These are phyloP conservation scores for Mythimna ferrago DNA, from an alignment of 2,888 invertebrate species.

Conservation along the genomic window DNA sequence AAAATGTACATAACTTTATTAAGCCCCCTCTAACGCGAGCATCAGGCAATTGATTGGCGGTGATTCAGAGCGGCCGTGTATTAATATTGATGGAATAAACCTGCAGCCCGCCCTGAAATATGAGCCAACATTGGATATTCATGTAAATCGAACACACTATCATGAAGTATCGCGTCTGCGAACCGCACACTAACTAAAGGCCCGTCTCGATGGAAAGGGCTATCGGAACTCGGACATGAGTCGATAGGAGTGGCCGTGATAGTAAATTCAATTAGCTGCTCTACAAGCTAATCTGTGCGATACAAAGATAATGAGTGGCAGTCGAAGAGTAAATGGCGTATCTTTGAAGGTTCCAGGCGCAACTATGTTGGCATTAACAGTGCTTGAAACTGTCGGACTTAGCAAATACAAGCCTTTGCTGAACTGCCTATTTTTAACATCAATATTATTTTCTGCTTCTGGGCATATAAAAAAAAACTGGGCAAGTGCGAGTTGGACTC, in stretches of 20 bases:
- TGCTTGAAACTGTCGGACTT: neutral
- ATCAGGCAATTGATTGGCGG: slow-evolving; percentile 56
- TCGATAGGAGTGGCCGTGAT: slow-evolving; percentile 28
- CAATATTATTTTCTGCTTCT: neutral
- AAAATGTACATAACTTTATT: slow-evolving; percentile 30
- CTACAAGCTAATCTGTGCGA: slow-evolving; percentile 38
- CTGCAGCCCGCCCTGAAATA: slow-evolving; percentile 48
- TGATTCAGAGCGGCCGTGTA: slow-evolving; percentile 47
- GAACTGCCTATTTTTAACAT: neutral
- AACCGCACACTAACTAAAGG: slow-evolving; percentile 44
- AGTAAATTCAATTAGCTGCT: slow-evolving; percentile 41
- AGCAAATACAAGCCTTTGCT: neutral
- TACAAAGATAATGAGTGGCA: slow-evolving; percentile 25
- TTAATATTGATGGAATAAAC: slow-evolving; percentile 61
- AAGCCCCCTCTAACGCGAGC: slow-evolving; percentile 40
- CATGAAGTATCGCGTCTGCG: slow-evolving; percentile 44
- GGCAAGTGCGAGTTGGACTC: too few species aligned
- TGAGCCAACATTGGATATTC: slow-evolving; percentile 52
- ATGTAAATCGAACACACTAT: slow-evolving; percentile 52
- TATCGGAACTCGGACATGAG: slow-evolving; percentile 30
- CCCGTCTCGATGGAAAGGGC: slow-evolving; percentile 17
- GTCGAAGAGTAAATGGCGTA: slow-evolving; percentile 2
- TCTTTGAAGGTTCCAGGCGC: slow-evolving; percentile 14
- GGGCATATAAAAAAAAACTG: too few species aligned
- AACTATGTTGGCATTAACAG: neutral